Evolutionary conservation across 2,888 invertebrate genomes (phyloP).

Genomic region (Apamea epomidion): DNA sequence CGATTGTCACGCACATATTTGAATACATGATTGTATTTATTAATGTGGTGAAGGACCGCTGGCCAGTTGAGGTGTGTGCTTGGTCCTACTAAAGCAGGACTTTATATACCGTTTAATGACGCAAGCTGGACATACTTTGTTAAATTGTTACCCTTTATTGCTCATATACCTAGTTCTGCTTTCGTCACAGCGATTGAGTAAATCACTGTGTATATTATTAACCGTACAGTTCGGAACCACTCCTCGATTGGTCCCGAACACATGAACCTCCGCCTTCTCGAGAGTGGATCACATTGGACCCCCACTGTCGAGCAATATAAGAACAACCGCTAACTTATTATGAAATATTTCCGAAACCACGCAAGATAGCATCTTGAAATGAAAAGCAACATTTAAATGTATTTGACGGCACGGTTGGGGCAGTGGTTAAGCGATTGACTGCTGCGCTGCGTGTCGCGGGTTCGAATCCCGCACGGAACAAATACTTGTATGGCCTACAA

Average conservation of each 20-base stretch:
- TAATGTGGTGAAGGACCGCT: constrained; percentile 44
- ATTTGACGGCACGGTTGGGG: too few species aligned
- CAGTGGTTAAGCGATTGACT: too few species aligned
- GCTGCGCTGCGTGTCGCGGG: too few species aligned
- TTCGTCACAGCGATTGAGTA: constrained; percentile 14
- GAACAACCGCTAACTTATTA: not conserved
- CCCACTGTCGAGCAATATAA: not conserved
- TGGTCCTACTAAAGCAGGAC: not conserved
- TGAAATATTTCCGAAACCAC: not conserved
- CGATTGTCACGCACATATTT: constrained; percentile 59
- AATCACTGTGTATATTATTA: constrained; percentile 21
- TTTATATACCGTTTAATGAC: constrained; percentile 50
- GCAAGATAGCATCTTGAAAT: not conserved
- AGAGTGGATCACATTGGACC: not conserved
- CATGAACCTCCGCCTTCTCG: not conserved
- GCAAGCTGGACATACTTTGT: constrained; percentile 4
- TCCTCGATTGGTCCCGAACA: not conserved
- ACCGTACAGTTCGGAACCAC: not conserved
- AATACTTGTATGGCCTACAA: too few species aligned
- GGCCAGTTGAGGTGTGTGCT: constrained; percentile 37
- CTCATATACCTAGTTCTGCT: not conserved
- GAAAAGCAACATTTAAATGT: not conserved
- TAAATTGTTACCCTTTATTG: constrained; percentile 1
- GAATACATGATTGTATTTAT: constrained; percentile 61
- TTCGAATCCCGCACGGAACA: too few species aligned